A percentile compares a stretch with the other conserved stretches of the same genome.
These are phyloP conservation scores for Porites divaricata DNA, from an alignment of 92 coral and sea anemone genomes.

Conservation along the genomic window DNA sequence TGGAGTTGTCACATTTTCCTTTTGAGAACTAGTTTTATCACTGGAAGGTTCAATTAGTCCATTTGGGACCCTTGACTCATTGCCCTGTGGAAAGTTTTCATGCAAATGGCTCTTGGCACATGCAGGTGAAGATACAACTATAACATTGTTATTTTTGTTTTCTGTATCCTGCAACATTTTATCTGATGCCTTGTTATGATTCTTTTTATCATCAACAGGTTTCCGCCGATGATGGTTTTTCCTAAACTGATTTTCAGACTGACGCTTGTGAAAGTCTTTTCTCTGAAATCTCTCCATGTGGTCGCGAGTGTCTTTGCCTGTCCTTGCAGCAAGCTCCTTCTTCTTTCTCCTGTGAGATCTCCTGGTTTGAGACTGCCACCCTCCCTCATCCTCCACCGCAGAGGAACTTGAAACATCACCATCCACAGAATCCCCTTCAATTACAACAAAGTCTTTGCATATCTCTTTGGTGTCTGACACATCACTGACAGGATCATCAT, in stretches of 20 bases:
- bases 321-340: slow-evolving; percentile 58
- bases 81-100: neutral
- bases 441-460: slow-evolving; percentile 28
- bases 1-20: neutral
- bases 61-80: neutral
- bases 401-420: slow-evolving; percentile 74
- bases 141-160: neutral
- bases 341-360: slow-evolving; percentile 74
- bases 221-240: slow-evolving; percentile 29
- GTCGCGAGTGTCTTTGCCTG: slow-evolving; percentile 21
- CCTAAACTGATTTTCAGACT: slow-evolving; percentile 36
- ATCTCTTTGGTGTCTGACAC: slow-evolving; percentile 33
- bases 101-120: neutral
- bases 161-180: slow-evolving; percentile 12
- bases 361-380: slow-evolving; percentile 86
- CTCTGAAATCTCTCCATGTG: slow-evolving; percentile 51
- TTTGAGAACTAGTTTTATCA: slow-evolving; percentile 1
- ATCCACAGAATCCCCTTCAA: slow-evolving; percentile 59
- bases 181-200: neutral
- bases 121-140: neutral
- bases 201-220: slow-evolving; percentile 37
- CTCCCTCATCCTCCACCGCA: slow-evolving; percentile 75
- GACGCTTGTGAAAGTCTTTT: slow-evolving; percentile 44
- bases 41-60: neutral
- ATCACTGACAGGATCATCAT: slow-evolving; percentile 39